A percentile compares a stretch with the other conserved stretches of the same genome.
Evolutionary conservation across 92 coral and sea anemone genomes (phyloP).

Genomic region (Actinostola sp.): DNA sequence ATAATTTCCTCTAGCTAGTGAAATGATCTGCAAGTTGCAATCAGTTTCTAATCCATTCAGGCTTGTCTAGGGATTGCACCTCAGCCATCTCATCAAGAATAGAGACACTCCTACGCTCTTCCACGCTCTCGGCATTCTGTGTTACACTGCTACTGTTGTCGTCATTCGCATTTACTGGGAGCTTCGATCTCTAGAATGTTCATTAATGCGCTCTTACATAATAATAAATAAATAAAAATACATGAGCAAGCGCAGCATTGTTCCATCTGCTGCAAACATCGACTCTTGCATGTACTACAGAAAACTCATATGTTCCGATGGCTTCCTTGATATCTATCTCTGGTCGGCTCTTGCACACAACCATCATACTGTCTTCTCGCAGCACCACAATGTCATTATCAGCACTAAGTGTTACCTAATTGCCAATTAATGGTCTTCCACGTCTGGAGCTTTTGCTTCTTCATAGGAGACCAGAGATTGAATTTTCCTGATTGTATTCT

Average conservation of each 20-base stretch:
- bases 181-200: slow-evolving; percentile 30
- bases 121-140: no score
- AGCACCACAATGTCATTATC: neutral
- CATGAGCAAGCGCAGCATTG: slow-evolving; percentile 23
- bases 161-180: neutral
- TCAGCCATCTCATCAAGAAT: slow-evolving; percentile 56
- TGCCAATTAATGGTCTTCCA: neutral
- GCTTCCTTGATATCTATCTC: slow-evolving; percentile 43
- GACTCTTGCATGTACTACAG: slow-evolving; percentile 48
- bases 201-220: slow-evolving; percentile 26
- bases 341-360: slow-evolving; percentile 22
- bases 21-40: slow-evolving; percentile 36
- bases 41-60: slow-evolving; percentile 46
- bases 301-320: slow-evolving; percentile 35
- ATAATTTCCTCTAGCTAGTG: slow-evolving; percentile 34
- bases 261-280: slow-evolving; percentile 23
- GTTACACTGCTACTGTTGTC: neutral
- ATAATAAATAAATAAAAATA: no score
- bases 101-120: slow-evolving; percentile 10
- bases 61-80: slow-evolving; percentile 56
- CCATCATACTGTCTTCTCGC: neutral
- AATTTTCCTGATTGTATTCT: neutral
- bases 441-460: neutral
- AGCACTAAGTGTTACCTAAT: neutral
- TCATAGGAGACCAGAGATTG: neutral